phyloP scores from a whole-genome alignment of 2,113 vertebrate genomes.

The Microcebus murinus region DNA sequence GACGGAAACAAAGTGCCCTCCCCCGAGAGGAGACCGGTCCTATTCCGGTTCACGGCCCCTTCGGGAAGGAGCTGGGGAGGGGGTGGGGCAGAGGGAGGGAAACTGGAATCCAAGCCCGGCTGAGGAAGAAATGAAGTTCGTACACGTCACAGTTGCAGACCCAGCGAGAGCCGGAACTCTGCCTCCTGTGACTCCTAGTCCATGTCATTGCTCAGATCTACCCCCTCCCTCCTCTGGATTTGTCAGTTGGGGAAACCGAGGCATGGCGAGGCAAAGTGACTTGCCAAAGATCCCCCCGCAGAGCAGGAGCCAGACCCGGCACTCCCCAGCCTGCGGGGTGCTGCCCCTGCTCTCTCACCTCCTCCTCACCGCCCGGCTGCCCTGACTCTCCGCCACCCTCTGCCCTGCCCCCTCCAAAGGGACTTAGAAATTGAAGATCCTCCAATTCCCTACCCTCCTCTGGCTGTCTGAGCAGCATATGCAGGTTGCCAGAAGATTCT shows the following conservation, averaged over 20 bases:
- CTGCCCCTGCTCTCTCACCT: neutral
- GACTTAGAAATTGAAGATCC: neutral
- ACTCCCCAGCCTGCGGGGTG: rapidly evolving
- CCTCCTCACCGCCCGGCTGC: neutral
- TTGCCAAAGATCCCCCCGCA: neutral
- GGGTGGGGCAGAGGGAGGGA: neutral
- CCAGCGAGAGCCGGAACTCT: neutral
- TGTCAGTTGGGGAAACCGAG: neutral
- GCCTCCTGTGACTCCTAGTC: neutral
- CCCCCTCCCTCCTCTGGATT: neutral
- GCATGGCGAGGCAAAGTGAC: neutral
- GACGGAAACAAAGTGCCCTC: neutral
- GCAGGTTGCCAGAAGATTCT: neutral
- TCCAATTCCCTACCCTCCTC: neutral
- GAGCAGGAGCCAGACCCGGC: rapidly evolving
- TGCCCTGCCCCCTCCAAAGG: neutral
- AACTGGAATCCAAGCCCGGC: rapidly evolving
- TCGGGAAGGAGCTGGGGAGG: neutral
- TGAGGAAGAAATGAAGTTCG: neutral
- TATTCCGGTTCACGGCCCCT: neutral
- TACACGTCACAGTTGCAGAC: rapidly evolving
- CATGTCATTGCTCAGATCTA: neutral
- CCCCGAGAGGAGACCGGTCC: neutral
- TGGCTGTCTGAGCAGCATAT: neutral
- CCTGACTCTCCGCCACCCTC: rapidly evolving